Evolutionary conservation across 1,140 invertebrate species (phyloP), one percentile per base, ranked within the genome.

Genomic region (Cotesia glomerata): DNA sequence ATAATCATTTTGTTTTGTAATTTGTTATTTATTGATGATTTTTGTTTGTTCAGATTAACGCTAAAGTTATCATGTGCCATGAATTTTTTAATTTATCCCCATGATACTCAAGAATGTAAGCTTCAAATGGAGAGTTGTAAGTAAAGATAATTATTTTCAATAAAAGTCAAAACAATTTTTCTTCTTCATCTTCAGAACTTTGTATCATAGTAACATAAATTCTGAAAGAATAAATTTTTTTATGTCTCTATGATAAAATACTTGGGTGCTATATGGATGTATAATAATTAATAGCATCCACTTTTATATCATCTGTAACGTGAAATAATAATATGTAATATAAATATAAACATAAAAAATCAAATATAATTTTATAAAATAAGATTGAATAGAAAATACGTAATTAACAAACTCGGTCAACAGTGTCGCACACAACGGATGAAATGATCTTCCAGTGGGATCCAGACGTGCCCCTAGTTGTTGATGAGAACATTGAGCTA

Each of bases 391-490:
- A 67, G 32, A 67, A 14, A 69, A 65, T 7, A 26, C 14, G 39
- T n/a, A 64, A 64, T 49, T 54, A 67, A 75, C 75, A 61, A 81
- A 78, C 76, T 82, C 79, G 79, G 77, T 82, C 78, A 85, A 76
- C 84, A 96, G 95, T 97, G 73, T 96, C 95, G 1, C 95, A 96
- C 80, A 96, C 95, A 34, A 96, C 95, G 26, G 94, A 95, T 77
- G 95, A 97, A 84, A 91, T 97, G 89, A 92, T 95, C 72, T 96
- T 96, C 85, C 92, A 95, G 82, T 96, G 95, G 94, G 94, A 95
- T 83, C 93, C 93, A 3, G 93, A 95, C 66, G 93, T 95, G 8
- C 94, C 94, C 0, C 86, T 96, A n/a, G 94, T 94, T 49, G 94
- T 96, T n/a, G 93, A 95, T 74, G 93, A 95, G 81, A 93, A 94